Percentiles rank a stretch among this genome's conserved stretches.
These are phyloP conservation scores for Trypoxylon attenuatum DNA, from an alignment of 2,888 invertebrate genomes.

Conservation along the genomic window DNA sequence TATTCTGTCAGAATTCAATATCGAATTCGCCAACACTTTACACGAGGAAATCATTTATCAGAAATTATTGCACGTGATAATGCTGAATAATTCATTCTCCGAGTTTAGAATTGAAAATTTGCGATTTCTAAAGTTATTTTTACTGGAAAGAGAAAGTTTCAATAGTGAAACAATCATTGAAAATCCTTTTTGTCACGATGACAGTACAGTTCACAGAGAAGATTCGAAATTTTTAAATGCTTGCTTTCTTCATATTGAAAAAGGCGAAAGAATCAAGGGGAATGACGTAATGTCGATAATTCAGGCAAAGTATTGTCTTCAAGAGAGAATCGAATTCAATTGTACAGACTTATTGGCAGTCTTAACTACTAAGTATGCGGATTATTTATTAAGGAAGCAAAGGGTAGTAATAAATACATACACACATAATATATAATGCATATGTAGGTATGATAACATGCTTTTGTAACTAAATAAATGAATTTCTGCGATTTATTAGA, in stretches of 20 bases:
- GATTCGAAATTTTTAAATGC: conserved; percentile 63
- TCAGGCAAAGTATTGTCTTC: conserved; percentile 42
- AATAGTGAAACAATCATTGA: conserved; percentile 46
- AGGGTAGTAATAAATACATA: conserved; percentile 31
- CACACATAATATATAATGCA: too few species aligned
- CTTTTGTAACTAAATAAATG: conserved; percentile 16
- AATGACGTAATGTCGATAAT: conserved; percentile 6
- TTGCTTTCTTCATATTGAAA: conserved; percentile 26
- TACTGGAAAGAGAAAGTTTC: conserved; percentile 11
- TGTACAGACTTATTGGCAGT: conserved; percentile 38
- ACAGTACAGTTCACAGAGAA: conserved; percentile 76
- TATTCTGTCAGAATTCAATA: conserved; percentile 12
- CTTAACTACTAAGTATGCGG: conserved; percentile 48
- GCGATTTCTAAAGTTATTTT: conserved; percentile 36
- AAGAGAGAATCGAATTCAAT: conserved; percentile 36
- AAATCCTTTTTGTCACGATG: conserved; percentile 77
- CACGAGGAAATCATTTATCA: conserved; percentile 41
- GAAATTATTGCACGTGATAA: conserved; percentile 20
- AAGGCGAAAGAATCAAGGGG: not conserved
- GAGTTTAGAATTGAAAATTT: conserved; percentile 1
- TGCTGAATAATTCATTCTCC: conserved; percentile 6
- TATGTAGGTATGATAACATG: conserved; percentile 19
- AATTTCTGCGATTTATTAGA: not conserved
- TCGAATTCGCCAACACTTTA: not conserved
- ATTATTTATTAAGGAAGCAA: conserved; percentile 57